A percentile compares a stretch with the other conserved stretches of the same genome.
Evolutionary conservation across 2,888 invertebrate genomes (phyloP).

Genomic region (Brenthis ino): DNA sequence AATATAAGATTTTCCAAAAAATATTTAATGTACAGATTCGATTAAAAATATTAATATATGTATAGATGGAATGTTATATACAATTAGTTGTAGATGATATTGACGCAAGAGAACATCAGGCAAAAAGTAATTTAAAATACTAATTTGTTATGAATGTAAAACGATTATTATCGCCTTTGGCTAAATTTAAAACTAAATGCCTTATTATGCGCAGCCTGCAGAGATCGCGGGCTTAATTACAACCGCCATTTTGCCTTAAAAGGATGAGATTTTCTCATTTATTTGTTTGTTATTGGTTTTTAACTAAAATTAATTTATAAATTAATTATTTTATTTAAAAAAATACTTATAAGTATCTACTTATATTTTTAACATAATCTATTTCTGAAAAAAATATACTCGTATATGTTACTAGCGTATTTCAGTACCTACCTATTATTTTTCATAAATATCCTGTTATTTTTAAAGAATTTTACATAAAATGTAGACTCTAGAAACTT

Average conservation of each 20-base stretch:
- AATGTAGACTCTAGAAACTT: too few species aligned
- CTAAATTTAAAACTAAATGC: slow-evolving; percentile 39
- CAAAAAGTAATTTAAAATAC: slow-evolving; percentile 29
- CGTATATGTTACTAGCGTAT: too few species aligned
- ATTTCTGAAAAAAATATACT: too few species aligned
- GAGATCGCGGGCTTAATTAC: slow-evolving; percentile 37
- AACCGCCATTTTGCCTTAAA: slow-evolving; percentile 39
- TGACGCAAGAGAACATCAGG: slow-evolving; percentile 12
- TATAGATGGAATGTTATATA: neutral
- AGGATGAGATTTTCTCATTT: slow-evolving; percentile 26
- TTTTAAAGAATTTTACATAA: too few species aligned
- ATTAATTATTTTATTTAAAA: too few species aligned
- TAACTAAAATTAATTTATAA: neutral
- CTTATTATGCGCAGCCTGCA: slow-evolving; percentile 41
- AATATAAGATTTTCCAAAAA: too few species aligned
- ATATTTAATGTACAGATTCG: too few species aligned
- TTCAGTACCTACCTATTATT: too few species aligned
- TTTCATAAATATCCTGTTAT: too few species aligned
- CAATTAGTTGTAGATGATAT: slow-evolving; percentile 5
- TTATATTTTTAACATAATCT: too few species aligned
- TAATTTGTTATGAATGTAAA: slow-evolving; percentile 30
- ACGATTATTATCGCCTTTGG: slow-evolving; percentile 33
- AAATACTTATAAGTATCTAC: too few species aligned
- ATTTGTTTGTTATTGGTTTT: slow-evolving; percentile 23
- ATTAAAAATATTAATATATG: too few species aligned